A percentile compares a stretch with the other conserved stretches of the same genome.
phyloP scores from a whole-genome alignment of 2,888 invertebrate species.

The Chaetoderma sp. region DNA sequence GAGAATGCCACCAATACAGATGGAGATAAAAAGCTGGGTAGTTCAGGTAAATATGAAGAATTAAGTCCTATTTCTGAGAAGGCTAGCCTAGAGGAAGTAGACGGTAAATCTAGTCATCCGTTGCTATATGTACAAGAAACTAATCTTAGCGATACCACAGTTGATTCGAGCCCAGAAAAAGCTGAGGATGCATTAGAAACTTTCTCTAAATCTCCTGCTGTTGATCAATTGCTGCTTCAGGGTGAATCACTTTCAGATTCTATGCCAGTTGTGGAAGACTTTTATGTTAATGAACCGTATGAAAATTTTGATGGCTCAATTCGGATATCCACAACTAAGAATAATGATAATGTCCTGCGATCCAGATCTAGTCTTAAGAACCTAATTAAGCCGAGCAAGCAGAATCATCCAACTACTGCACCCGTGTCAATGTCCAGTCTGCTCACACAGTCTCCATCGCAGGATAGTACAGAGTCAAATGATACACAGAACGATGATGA shows the following conservation, averaged over 20 bases:
- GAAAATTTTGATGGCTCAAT: conserved; percentile 40
- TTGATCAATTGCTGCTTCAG: conserved; percentile 9
- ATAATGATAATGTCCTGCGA: too few species aligned
- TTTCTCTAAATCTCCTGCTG: background rate
- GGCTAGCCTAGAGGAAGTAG: too few species aligned
- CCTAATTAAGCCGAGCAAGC: conserved; percentile 13
- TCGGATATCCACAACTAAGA: conserved; percentile 13
- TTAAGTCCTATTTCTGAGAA: background rate
- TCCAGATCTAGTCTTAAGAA: conserved; percentile 1
- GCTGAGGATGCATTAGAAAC: background rate
- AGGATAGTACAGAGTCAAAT: background rate
- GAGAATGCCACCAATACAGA: conserved; percentile 36
- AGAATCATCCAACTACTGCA: conserved; percentile 18
- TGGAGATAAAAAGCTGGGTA: background rate
- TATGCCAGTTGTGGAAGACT: conserved; percentile 36
- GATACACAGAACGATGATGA: too few species aligned
- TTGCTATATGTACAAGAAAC: background rate
- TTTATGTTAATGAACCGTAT: conserved; percentile 26
- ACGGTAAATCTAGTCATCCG: background rate
- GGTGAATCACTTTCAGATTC: conserved; percentile 14
- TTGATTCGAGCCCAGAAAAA: background rate
- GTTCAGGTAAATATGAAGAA: background rate
- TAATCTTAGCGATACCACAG: background rate
- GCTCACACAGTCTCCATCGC: conserved; percentile 18
- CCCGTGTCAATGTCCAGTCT: conserved; percentile 42